Evolutionary conservation across 2,797 vertebrate species (phyloP).

Genomic region (Labeo calbasu): DNA sequence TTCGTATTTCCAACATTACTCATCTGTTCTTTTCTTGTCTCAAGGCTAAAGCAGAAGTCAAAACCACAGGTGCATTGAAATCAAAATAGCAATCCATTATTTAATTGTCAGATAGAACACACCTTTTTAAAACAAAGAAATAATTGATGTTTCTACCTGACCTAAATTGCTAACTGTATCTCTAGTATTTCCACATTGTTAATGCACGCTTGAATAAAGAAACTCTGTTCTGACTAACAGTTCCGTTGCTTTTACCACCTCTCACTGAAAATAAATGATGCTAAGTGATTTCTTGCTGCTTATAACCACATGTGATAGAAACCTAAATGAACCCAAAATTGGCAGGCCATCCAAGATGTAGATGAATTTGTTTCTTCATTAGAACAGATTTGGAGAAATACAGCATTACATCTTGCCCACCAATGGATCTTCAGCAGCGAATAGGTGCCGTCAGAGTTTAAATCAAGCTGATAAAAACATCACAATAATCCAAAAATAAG

Average conservation of each 20-base stretch:
- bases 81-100: background rate
- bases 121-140: background rate
- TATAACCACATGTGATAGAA: background rate
- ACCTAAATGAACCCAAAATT: background rate
- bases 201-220: background rate
- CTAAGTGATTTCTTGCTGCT: background rate
- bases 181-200: background rate
- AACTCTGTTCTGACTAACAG: background rate
- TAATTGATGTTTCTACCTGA: background rate
- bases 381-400: background rate
- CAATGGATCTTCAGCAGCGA: background rate
- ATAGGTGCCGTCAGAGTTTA: background rate
- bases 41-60: background rate
- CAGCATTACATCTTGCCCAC: background rate
- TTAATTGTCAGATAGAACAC: background rate
- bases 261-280: background rate
- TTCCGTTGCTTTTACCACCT: background rate
- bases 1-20: background rate
- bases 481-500: background rate
- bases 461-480: background rate
- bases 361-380: background rate
- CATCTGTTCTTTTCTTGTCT: background rate
- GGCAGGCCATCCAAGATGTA: background rate
- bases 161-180: background rate
- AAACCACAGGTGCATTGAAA: slow-evolving; percentile 1